These are phyloP conservation scores for Drepana falcataria DNA, from an alignment of 2,888 invertebrate species.

Conservation along the genomic window DNA sequence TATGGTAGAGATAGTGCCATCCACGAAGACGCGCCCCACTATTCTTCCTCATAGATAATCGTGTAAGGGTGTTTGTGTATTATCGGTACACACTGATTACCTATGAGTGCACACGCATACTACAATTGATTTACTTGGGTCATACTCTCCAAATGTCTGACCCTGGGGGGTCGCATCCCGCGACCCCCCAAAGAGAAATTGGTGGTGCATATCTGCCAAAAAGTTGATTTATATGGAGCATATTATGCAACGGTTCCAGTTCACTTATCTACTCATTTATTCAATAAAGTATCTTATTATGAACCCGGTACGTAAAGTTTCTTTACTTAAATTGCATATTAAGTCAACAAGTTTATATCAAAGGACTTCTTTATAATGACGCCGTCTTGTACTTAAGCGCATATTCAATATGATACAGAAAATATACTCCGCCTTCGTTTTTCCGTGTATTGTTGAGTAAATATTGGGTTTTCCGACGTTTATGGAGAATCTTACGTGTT, in stretches of 20 bases:
- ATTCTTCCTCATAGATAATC: too few relatives aligned
- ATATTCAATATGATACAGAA: conserved; percentile 3
- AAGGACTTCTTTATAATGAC: conserved; percentile 13
- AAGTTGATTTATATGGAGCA: too few relatives aligned
- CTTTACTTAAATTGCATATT: conserved; percentile 22
- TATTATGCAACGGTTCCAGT: not conserved
- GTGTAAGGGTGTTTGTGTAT: too few relatives aligned
- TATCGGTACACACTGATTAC: too few relatives aligned
- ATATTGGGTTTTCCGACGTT: not conserved
- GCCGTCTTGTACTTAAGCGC: conserved; percentile 6
- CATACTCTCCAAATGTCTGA: too few relatives aligned
- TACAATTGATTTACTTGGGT: too few relatives aligned
- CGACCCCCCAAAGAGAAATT: too few relatives aligned
- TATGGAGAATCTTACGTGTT: not conserved
- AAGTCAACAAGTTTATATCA: conserved; percentile 10
- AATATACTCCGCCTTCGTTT: conserved; percentile 3
- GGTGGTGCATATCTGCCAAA: too few relatives aligned
- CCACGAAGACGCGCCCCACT: too few relatives aligned
- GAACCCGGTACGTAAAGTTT: conserved; percentile 12
- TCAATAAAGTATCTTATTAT: not conserved
- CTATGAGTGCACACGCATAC: too few relatives aligned
- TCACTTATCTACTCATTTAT: not conserved
- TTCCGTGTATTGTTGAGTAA: not conserved
- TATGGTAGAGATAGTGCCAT: too few relatives aligned
- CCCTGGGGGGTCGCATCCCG: too few relatives aligned